These are phyloP conservation scores for Drosophila miranda DNA, from an alignment of 1,140 invertebrate species.

Conservation along the genomic window DNA sequence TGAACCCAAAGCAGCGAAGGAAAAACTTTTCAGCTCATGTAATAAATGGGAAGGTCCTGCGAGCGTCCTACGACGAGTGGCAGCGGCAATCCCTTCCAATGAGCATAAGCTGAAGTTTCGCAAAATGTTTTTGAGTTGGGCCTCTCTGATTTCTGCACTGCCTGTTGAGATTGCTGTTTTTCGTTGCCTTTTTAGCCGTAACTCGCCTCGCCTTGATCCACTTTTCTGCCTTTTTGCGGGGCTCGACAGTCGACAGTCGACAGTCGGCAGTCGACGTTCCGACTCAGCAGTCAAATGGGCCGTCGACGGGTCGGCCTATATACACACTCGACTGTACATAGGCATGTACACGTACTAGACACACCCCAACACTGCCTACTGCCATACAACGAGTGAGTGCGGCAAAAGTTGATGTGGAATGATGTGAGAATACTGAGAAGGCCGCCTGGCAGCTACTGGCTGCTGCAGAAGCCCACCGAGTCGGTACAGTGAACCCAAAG, in stretches of 20 bases:
- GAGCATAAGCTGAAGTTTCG: conserved; percentile 69
- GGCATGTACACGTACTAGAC: neutral
- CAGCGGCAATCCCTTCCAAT: conserved; percentile 33
- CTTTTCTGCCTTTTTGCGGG: conserved; percentile 52
- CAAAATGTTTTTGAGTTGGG: conserved; percentile 47
- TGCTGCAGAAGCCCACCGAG: conserved; percentile 42
- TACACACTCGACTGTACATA: conserved; percentile 17
- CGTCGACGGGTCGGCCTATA: conserved; percentile 49
- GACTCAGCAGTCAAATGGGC: conserved; percentile 68
- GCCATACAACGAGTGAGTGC: no score
- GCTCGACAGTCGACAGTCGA: conserved; percentile 28
- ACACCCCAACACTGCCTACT: neutral
- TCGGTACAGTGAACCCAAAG: conserved; percentile 30
- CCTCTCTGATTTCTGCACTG: conserved; percentile 57
- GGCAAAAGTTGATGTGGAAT: conserved; percentile 51
- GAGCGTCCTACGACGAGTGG: neutral
- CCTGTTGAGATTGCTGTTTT: conserved; percentile 42
- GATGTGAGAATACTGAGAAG: conserved; percentile 54
- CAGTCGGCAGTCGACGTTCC: conserved; percentile 49
- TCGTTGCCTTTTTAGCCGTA: conserved; percentile 32
- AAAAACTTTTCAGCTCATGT: conserved; percentile 65
- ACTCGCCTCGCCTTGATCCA: conserved; percentile 76
- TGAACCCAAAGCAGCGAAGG: conserved; percentile 5
- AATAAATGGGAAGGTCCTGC: conserved; percentile 57
- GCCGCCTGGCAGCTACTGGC: conserved; percentile 6